Evolutionary conservation across 2,888 invertebrate genomes (phyloP).

Genomic region (Nebria salina): DNA sequence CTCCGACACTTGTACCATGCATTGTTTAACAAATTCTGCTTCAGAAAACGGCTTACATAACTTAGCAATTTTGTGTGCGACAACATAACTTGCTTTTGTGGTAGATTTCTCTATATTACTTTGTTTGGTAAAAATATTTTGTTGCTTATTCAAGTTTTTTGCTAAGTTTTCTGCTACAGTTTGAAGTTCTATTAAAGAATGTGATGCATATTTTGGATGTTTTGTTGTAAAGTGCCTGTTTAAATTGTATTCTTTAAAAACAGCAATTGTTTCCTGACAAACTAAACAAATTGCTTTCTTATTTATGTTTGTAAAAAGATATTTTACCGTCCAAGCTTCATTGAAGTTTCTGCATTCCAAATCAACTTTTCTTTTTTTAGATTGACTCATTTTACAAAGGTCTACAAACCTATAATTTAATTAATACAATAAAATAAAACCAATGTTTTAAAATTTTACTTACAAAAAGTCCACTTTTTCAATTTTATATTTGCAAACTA

Average conservation of each 20-base stretch:
- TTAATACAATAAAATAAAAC: slow-evolving; percentile 10
- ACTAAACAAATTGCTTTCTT: slow-evolving; percentile 49
- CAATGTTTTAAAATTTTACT: background rate
- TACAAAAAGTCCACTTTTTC: slow-evolving; percentile 12
- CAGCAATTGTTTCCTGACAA: slow-evolving; percentile 48
- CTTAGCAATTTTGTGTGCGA: background rate
- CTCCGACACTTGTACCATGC: slow-evolving; percentile 45
- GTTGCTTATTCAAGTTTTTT: too few species aligned
- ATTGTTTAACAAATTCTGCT: slow-evolving; percentile 47
- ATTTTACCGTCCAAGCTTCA: slow-evolving; percentile 49
- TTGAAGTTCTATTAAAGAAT: slow-evolving; percentile 19
- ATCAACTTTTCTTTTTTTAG: slow-evolving; percentile 50
- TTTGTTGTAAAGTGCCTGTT: slow-evolving; percentile 47
- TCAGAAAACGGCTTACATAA: slow-evolving; percentile 42
- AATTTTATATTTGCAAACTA: background rate
- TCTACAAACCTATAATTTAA: slow-evolving; percentile 21
- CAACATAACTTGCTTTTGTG: too few species aligned
- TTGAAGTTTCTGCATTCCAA: slow-evolving; percentile 44
- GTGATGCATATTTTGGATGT: slow-evolving; percentile 31
- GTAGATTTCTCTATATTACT: too few species aligned
- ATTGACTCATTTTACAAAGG: slow-evolving; percentile 21
- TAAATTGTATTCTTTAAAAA: slow-evolving; percentile 49
- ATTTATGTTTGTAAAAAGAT: slow-evolving; percentile 50
- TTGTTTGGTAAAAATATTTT: too few species aligned
- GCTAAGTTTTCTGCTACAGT: too few species aligned